phyloP scores from a whole-genome alignment of 2,888 invertebrate genomes.

The Meteorus cinctellus region DNA sequence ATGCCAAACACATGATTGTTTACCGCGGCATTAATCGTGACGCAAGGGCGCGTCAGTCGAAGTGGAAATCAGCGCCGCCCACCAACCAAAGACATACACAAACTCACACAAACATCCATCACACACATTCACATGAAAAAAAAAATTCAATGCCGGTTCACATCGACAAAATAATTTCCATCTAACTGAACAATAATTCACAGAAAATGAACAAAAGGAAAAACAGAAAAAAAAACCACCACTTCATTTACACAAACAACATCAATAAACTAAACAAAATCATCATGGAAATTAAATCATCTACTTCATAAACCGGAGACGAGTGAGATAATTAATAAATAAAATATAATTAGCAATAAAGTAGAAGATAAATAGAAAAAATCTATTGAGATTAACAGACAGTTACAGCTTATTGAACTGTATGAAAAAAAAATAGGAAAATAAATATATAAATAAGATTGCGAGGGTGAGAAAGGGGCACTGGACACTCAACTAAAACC shows the following conservation, averaged over 20 bases:
- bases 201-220: background rate
- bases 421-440: background rate
- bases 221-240: conserved; percentile 2
- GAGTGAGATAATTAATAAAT: background rate
- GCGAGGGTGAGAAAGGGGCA: background rate
- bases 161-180: conserved; percentile 25
- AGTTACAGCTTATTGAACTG: background rate
- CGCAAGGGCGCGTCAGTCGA: conserved; percentile 42
- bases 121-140: background rate
- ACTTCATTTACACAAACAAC: background rate
- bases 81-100: background rate
- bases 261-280: background rate
- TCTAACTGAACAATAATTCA: conserved; percentile 8
- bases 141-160: background rate
- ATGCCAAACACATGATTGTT: conserved; percentile 26
- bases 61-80: conserved; percentile 39
- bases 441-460: background rate
- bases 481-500: conserved; percentile 28
- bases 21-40: conserved; percentile 34
- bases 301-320: too few species aligned
- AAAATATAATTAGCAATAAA: background rate
- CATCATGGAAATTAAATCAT: background rate
- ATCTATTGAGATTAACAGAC: background rate
- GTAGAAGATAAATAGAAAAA: background rate
- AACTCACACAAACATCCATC: background rate